Evolutionary conservation across 2,888 invertebrate genomes (phyloP).

Genomic region (Palloptera scutellata): DNA sequence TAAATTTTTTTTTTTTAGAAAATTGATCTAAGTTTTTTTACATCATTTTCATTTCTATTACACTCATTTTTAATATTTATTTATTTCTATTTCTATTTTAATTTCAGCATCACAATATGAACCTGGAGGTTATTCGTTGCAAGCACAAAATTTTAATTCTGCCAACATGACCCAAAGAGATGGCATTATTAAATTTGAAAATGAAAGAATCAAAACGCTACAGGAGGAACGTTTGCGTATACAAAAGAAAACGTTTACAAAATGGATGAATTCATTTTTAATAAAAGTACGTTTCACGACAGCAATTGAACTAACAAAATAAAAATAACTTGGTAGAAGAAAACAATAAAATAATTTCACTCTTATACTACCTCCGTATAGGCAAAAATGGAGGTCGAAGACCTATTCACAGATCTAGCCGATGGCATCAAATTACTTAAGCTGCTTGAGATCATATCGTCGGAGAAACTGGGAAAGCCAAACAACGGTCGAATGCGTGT

Average conservation of each 20-base stretch:
- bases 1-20: too few relatives aligned
- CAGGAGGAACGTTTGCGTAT: conserved; percentile 98
- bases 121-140: conserved; percentile 71
- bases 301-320: background rate
- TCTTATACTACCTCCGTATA: conserved; percentile 59
- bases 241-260: conserved; percentile 99
- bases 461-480: conserved; percentile 95
- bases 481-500: conserved; percentile 96
- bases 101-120: conserved; percentile 72
- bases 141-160: conserved; percentile 71
- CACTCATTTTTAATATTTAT: background rate
- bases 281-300: conserved; percentile 75
- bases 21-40: conserved; percentile 2
- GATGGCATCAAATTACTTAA: conserved; percentile 93
- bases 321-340: background rate
- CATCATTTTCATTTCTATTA: background rate
- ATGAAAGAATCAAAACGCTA: conserved; percentile 93
- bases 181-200: conserved; percentile 94
- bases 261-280: conserved; percentile 98
- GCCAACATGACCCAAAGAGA: conserved; percentile 89
- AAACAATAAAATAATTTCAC: conserved; percentile 1
- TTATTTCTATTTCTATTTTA: conserved; percentile 27
- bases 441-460: conserved; percentile 97
- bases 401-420: conserved; percentile 94
- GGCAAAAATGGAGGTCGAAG: conserved; percentile 98